Base-by-base conservation (phyloP, 2,888 invertebrate species). In the Ferdinandea cuprea region DNA sequence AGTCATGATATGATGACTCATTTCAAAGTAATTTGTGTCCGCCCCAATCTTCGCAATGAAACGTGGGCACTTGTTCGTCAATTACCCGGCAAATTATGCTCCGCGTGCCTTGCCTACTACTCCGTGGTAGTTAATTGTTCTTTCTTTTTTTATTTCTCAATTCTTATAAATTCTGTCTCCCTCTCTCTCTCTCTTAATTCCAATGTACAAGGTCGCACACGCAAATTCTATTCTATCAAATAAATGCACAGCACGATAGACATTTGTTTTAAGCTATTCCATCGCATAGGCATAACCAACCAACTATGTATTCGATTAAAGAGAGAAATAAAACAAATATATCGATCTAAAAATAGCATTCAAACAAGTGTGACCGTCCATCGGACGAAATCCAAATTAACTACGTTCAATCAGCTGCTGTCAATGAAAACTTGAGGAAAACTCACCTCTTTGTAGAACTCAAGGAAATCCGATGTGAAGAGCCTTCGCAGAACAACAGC, bases 401-500 rank as follows among this genome's bases (percentile, higher is more conserved):
- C n/a, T n/a, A n/a, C 25, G n/a, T 50, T 37, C 13, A 40, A 35
- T 32, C n/a, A 44, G 44, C 44, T 44, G 44, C 13, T 13, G 19
- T n/a, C n/a, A n/a, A n/a, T n/a, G n/a, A n/a, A n/a, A n/a, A n/a
- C n/a, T n/a, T n/a, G 13, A 21, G 32, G 30, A 8, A 21, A 40
- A 87, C 87, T 86, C 88, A 95, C 93, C 91, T 96, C 96, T n/a
- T 97, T 95, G 91, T 96, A 98, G 91, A 98, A 96, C 78, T 98
- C 97, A 89, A 95, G 93, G 91, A 98, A 99, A 87, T 98, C 97
- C 40, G 95, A 94, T 56, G 97, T 95, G 89, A 97, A 95, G 13
- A 99, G 92, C 76, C 99, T 93, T 48, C 99, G 95, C 86, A 99
- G 92, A 85, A 99, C 92, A 35, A 99, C 98, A 3, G 99, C 97